Conservation (phyloP, 2,888 invertebrate genomes). For the Ganaspis brasiliensis region DNA sequence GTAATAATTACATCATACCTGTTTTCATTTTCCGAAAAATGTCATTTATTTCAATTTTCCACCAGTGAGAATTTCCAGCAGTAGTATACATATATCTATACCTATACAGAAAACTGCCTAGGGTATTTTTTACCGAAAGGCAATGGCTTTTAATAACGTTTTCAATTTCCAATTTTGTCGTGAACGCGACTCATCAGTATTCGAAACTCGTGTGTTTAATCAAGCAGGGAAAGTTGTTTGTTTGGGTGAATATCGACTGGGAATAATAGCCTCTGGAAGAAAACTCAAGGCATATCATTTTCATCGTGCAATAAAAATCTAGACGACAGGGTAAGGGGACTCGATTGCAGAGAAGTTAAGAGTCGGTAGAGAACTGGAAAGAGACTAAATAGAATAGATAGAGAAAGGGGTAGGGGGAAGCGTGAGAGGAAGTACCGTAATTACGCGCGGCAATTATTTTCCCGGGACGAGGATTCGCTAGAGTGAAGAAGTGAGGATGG, state of each 20-base stretch:
- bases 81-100: too few relatives aligned
- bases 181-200: neutral
- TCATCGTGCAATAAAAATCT: slow-evolving; percentile 9
- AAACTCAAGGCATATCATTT: slow-evolving; percentile 4
- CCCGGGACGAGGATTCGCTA: slow-evolving; percentile 58
- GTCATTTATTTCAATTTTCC: neutral
- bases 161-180: slow-evolving; percentile 5
- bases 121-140: neutral
- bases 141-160: neutral
- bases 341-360: slow-evolving; percentile 9
- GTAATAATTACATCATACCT: too few relatives aligned
- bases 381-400: slow-evolving; percentile 45
- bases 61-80: neutral
- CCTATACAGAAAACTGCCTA: neutral
- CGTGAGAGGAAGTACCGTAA: slow-evolving; percentile 66
- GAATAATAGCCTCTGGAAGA: slow-evolving; percentile 8
- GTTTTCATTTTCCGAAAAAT: too few relatives aligned
- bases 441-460: slow-evolving; percentile 74
- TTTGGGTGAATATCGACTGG: neutral
- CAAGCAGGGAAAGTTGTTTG: slow-evolving; percentile 1
- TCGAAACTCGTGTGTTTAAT: neutral
- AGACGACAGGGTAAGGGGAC: slow-evolving; percentile 13
- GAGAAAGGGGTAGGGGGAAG: slow-evolving; percentile 47
- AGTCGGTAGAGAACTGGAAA: neutral
- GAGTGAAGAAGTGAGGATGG: slow-evolving; percentile 42